These are phyloP conservation scores for Anguilla pacifica DNA, from an alignment of 2,797 vertebrate genomes.

Conservation along the genomic window DNA sequence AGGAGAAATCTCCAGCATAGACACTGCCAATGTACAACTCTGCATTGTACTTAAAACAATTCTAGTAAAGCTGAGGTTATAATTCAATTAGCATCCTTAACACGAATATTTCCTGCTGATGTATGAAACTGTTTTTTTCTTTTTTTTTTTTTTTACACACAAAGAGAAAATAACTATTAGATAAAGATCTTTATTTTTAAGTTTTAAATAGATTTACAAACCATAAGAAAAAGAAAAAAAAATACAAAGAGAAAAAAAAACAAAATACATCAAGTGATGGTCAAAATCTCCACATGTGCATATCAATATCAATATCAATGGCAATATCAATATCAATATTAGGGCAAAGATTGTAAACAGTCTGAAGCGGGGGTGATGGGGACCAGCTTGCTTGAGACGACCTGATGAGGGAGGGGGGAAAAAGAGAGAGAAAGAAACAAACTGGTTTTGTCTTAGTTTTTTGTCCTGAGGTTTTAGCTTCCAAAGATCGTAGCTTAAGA, in stretches of 20 bases:
- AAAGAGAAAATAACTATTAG: slow-evolving; percentile 47
- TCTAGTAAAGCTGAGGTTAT: not conserved
- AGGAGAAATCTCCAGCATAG: no score
- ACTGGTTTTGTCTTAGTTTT: slow-evolving; percentile 27
- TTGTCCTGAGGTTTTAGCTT: slow-evolving; percentile 65
- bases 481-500: slow-evolving; percentile 49
- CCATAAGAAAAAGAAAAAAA: slow-evolving; percentile 67
- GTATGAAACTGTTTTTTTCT: no score
- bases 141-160: not conserved
- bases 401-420: not conserved
- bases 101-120: not conserved
- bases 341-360: slow-evolving; percentile 72
- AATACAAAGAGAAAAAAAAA: slow-evolving; percentile 55
- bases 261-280: slow-evolving; percentile 64
- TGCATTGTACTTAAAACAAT: not conserved
- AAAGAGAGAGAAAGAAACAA: slow-evolving; percentile 5
- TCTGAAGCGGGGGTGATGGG: slow-evolving; percentile 57
- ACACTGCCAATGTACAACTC: not conserved
- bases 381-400: not conserved
- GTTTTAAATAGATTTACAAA: slow-evolving; percentile 83
- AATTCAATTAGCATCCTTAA: not conserved
- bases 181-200: slow-evolving; percentile 81
- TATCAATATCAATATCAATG: slow-evolving; percentile 48
- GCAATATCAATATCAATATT: slow-evolving; percentile 54
- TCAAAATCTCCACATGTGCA: slow-evolving; percentile 73